Evolutionary conservation across 2,797 vertebrate genomes (phyloP).

Genomic region (Parauchenoglanis ngamensis): DNA sequence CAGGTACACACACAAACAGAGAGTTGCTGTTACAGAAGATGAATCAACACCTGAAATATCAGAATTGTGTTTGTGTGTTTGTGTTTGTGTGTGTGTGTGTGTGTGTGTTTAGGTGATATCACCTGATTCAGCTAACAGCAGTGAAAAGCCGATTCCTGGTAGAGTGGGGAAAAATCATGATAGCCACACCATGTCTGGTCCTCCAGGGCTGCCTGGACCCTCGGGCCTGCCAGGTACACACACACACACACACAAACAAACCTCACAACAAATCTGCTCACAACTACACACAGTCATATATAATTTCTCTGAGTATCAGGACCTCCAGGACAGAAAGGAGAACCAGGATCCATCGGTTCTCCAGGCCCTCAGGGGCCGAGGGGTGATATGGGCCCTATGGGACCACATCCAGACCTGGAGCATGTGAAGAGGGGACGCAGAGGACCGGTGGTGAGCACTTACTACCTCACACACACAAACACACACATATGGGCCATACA

Average conservation of each 20-base stretch:
- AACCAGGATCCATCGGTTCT: conserved; percentile 66
- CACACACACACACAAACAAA: conserved; percentile 12
- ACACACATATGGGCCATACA: conserved; percentile 6
- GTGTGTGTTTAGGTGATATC: conserved; percentile 61
- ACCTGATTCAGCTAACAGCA: conserved; percentile 69
- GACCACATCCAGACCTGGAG: conserved; percentile 73
- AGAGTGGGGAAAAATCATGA: conserved; percentile 68
- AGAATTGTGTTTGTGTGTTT: neutral
- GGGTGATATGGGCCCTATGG: conserved; percentile 80
- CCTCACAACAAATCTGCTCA: neutral
- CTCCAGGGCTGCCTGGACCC: conserved; percentile 70
- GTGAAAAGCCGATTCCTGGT: conserved; percentile 68
- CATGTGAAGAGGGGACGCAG: conserved; percentile 77
- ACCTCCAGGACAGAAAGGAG: conserved; percentile 71
- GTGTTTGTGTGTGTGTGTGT: conserved; percentile 31
- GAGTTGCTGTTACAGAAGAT: neutral
- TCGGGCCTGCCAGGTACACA: conserved; percentile 76
- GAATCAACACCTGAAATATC: neutral
- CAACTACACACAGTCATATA: neutral
- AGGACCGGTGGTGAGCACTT: conserved; percentile 73
- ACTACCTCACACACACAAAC: neutral
- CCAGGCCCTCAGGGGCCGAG: conserved; percentile 72
- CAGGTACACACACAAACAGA: conserved; percentile 62
- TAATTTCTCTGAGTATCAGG: conserved; percentile 57
- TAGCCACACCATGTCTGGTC: conserved; percentile 57